Conservation (phyloP, 2,113 vertebrate species). For the Heterochromis multidens region DNA sequence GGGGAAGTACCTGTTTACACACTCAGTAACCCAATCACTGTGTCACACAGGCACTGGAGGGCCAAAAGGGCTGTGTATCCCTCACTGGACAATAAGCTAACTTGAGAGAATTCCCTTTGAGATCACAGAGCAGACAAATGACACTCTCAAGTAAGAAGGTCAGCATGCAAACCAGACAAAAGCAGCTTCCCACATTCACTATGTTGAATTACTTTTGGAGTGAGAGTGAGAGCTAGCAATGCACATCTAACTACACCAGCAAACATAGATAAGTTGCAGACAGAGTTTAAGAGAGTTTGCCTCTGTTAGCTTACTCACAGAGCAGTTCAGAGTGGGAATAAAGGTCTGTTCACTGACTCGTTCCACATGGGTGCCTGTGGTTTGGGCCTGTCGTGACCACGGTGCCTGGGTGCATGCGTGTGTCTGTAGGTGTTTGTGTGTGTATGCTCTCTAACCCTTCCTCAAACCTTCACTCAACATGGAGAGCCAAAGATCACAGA, state of each 20-base stretch:
- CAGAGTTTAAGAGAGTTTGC: slow-evolving; percentile 16
- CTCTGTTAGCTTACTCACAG: slow-evolving; percentile 36
- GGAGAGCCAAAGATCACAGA: slow-evolving; percentile 21
- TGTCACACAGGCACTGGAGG: slow-evolving; percentile 25
- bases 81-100: slow-evolving; percentile 13
- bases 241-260: neutral
- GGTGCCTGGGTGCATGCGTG: slow-evolving; percentile 7
- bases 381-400: slow-evolving; percentile 56
- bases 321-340: slow-evolving; percentile 51
- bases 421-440: neutral
- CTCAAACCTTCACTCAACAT: slow-evolving; percentile 7
- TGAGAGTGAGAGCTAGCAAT: neutral
- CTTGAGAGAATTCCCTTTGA: slow-evolving; percentile 19
- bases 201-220: neutral
- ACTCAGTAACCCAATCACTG: slow-evolving; percentile 43
- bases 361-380: slow-evolving; percentile 64
- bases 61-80: neutral
- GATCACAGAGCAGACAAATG: slow-evolving; percentile 23
- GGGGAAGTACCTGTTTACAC: slow-evolving; percentile 54
- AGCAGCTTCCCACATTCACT: neutral
- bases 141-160: neutral
- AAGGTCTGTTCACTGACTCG: slow-evolving; percentile 60
- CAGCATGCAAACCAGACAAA: neutral
- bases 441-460: neutral
- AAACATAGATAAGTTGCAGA: slow-evolving; percentile 6